Percentiles rank a stretch among this genome's conserved stretches.
Evolutionary conservation across 2,113 vertebrate species (phyloP).

Genomic region (Festucalex cinctus): DNA sequence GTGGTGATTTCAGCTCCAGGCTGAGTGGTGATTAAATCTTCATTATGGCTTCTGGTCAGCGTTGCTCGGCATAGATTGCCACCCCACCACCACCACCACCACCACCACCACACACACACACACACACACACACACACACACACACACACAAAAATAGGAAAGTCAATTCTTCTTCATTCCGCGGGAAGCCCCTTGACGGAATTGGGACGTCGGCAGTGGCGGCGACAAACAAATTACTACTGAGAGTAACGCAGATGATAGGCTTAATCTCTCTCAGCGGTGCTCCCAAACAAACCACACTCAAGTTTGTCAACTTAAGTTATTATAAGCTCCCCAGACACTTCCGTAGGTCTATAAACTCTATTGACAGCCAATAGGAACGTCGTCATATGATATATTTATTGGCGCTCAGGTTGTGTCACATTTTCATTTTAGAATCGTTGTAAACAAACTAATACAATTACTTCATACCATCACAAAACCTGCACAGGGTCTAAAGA

Average conservation of each 20-base stretch:
- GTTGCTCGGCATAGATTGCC: constrained; percentile 56
- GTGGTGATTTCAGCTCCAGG: constrained; percentile 52
- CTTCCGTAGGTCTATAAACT: neutral
- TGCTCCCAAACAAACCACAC: neutral
- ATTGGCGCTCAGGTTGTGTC: neutral
- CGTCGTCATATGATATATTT: neutral
- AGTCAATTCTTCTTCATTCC: constrained; percentile 65
- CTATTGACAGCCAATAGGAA: neutral
- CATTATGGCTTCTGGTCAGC: constrained; percentile 66
- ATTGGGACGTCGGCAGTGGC: constrained; percentile 46
- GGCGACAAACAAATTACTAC: constrained; percentile 53
- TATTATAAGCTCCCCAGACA: neutral
- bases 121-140: no score
- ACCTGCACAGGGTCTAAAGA: no score
- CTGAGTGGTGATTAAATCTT: constrained; percentile 72
- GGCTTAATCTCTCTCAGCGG: constrained; percentile 32
- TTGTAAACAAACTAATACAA: neutral
- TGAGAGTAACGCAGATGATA: constrained; percentile 26
- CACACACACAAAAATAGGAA: constrained; percentile 24
- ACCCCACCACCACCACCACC: no score
- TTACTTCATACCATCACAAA: neutral
- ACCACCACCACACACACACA: neutral
- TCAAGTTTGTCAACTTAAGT: neutral
- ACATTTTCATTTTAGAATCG: neutral
- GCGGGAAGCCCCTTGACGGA: constrained; percentile 53